Conservation (phyloP, 2,797 vertebrate genomes). For the Macrochelys suwanniensis region DNA sequence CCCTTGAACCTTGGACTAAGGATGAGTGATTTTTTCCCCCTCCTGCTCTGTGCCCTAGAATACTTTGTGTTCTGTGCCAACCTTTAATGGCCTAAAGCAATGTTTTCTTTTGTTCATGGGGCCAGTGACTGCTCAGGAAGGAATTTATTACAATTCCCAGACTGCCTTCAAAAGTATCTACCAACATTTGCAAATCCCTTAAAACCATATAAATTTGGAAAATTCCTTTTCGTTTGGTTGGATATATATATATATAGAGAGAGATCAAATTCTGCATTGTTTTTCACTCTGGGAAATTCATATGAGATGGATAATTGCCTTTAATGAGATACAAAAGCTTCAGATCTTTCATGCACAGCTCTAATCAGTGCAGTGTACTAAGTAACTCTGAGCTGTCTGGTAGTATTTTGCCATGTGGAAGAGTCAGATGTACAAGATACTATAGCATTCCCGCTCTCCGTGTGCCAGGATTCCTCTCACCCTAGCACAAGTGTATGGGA, state of each 20-base stretch:
- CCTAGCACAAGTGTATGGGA: not conserved
- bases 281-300: not conserved
- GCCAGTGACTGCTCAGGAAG: not conserved
- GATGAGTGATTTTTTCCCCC: not conserved
- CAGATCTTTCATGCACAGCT: not conserved
- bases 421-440: not conserved
- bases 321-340: not conserved
- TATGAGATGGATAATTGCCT: not conserved
- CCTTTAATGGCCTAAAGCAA: not conserved
- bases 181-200: not conserved
- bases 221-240: not conserved
- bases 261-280: not conserved
- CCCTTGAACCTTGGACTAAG: not conserved
- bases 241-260: not conserved
- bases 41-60: not conserved
- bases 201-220: not conserved
- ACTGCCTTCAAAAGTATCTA: not conserved
- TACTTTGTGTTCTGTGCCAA: not conserved
- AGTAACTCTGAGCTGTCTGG: not conserved
- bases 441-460: not conserved
- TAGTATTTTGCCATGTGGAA: not conserved
- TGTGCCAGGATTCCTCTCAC: not conserved
- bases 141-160: not conserved
- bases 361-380: not conserved
- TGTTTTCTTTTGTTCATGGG: not conserved